These are phyloP conservation scores for Actinia tenebrosa DNA, from an alignment of 64 coral and sea anemone species.

Conservation along the genomic window DNA sequence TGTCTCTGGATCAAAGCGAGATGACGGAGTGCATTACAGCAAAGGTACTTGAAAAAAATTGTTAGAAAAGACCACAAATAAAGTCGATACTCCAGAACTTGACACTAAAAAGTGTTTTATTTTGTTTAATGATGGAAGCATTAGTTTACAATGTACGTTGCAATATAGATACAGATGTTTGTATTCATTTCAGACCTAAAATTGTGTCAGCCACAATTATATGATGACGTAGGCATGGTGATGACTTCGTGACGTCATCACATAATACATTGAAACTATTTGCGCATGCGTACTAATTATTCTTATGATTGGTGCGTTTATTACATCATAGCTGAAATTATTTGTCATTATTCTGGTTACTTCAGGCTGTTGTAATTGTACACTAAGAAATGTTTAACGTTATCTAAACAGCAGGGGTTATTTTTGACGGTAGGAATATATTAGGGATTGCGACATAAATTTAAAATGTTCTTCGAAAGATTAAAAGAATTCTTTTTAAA, in stretches of 20 bases:
- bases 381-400: too few species aligned
- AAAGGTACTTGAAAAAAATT: not conserved
- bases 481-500: not conserved
- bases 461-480: not conserved
- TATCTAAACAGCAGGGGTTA: not conserved
- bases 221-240: conserved; percentile 8
- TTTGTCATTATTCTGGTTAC: not conserved
- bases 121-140: not conserved
- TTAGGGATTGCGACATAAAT: not conserved
- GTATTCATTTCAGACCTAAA: not conserved
- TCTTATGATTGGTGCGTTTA: not conserved
- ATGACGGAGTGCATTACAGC: too few species aligned
- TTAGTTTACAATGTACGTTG: conserved; percentile 17
- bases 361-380: not conserved
- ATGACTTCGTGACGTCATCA: not conserved
- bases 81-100: not conserved
- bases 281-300: conserved; percentile 4
- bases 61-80: not conserved
- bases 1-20: too few species aligned
- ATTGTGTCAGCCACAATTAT: not conserved
- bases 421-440: not conserved
- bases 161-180: not conserved
- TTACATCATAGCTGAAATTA: not conserved
- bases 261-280: conserved; percentile 1
- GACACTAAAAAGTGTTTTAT: not conserved